Percentiles rank a stretch among this genome's conserved stretches.
Evolutionary conservation across 2,797 vertebrate species (phyloP).

Genomic region (Australoheros facetus): DNA sequence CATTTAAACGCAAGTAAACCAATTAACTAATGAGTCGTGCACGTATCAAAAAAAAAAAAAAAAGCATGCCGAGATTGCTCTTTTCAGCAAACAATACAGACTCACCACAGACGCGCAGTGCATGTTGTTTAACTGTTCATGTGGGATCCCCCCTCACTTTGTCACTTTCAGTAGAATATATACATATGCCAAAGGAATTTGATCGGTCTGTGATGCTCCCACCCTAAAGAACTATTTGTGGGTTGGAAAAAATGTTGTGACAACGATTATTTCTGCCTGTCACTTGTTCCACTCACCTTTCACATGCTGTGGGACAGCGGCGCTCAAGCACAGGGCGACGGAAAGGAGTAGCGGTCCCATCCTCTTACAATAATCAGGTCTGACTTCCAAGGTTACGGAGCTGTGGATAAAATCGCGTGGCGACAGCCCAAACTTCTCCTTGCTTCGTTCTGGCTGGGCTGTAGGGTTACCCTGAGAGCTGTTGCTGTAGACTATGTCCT

Average conservation of each 20-base stretch:
- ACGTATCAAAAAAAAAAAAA: neutral
- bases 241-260: constrained; percentile 14
- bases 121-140: neutral
- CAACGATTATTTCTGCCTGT: constrained; percentile 16
- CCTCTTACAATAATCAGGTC: constrained; percentile 60
- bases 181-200: neutral
- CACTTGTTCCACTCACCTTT: constrained; percentile 78
- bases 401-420: constrained; percentile 39
- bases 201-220: constrained; percentile 1
- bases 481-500: constrained; percentile 59
- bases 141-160: neutral
- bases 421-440: constrained; percentile 72
- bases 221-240: neutral
- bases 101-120: neutral
- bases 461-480: constrained; percentile 31
- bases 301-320: constrained; percentile 80
- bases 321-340: constrained; percentile 78
- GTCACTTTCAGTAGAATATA: neutral
- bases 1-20: constrained; percentile 13
- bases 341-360: constrained; percentile 82
- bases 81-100: constrained; percentile 32
- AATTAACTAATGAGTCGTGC: constrained; percentile 33
- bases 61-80: constrained; percentile 10
- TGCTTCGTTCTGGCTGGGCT: constrained; percentile 43
- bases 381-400: constrained; percentile 73